phyloP scores from a whole-genome alignment of 2,113 vertebrate species.

The Antennarius striatus region DNA sequence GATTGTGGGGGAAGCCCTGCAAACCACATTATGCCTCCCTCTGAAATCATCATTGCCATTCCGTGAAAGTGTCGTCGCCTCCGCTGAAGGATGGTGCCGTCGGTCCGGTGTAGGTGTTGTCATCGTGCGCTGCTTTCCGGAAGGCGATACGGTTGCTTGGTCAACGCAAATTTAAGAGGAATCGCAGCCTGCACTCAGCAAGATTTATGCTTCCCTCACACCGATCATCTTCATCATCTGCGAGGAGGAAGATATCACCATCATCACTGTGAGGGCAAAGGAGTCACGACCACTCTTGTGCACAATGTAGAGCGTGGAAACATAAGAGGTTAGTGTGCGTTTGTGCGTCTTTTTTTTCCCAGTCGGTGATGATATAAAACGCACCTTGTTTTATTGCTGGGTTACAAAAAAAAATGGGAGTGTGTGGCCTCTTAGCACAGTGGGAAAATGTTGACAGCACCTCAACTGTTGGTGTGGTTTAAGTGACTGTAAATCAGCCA shows the following conservation, averaged over 20 bases:
- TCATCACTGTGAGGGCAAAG: conserved; percentile 74
- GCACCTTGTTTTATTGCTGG: conserved; percentile 13
- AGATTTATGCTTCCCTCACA: conserved; percentile 65
- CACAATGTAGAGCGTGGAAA: conserved; percentile 74
- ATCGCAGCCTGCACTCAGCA: conserved; percentile 74
- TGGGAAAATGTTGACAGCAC: conserved; percentile 19
- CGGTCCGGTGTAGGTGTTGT: conserved; percentile 61
- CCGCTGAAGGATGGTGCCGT: conserved; percentile 77
- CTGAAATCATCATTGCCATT: conserved; percentile 51
- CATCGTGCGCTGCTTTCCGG: conserved; percentile 65
- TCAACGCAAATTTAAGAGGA: conserved; percentile 64
- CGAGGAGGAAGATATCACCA: conserved; percentile 70
- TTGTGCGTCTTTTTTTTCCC: conserved; percentile 8
- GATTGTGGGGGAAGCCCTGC: conserved; percentile 72
- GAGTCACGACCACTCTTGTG: conserved; percentile 75
- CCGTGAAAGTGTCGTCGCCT: conserved; percentile 57
- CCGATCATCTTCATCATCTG: conserved; percentile 59
- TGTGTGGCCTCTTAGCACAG: conserved; percentile 42
- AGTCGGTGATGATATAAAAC: not conserved
- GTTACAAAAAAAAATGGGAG: conserved; percentile 10
- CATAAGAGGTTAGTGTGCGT: conserved; percentile 73
- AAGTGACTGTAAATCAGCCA: conserved; percentile 24
- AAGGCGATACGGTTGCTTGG: conserved; percentile 69
- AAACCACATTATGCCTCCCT: conserved; percentile 54
- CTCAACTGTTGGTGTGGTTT: conserved; percentile 31